phyloP scores from a whole-genome alignment of 2,888 invertebrate species.

The Steinernema carpocapsae region DNA sequence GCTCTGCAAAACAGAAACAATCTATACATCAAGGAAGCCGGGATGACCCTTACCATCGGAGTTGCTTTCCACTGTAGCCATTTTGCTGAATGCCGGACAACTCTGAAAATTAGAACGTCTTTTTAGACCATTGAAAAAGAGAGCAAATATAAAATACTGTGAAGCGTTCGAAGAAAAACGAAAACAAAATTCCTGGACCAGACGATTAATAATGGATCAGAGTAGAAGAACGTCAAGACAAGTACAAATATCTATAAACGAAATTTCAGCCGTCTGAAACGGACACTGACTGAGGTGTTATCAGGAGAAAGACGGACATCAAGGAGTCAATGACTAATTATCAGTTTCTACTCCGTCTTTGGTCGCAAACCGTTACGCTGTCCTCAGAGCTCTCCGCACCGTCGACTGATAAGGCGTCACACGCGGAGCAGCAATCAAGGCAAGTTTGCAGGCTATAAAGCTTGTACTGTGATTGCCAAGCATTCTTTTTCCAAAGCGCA shows the following conservation, averaged over 20 bases:
- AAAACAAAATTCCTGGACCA: too few species aligned
- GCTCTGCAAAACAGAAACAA: neutral
- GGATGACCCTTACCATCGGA: neutral
- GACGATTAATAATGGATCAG: neutral
- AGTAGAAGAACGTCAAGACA: neutral
- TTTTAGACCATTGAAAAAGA: neutral
- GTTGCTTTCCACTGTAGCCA: slow-evolving; percentile 1
- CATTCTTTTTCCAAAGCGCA: too few species aligned
- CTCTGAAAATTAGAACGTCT: slow-evolving; percentile 6
- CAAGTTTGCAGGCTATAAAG: slow-evolving; percentile 7
- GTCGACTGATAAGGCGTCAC: slow-evolving; percentile 13
- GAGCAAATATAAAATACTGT: too few species aligned
- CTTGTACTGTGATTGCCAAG: too few species aligned
- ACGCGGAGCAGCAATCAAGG: neutral
- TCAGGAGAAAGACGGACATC: slow-evolving; percentile 1
- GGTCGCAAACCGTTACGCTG: slow-evolving; percentile 6
- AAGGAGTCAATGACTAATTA: slow-evolving; percentile 32
- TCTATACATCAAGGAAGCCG: neutral
- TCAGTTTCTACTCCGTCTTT: slow-evolving; percentile 11
- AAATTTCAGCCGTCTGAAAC: too few species aligned
- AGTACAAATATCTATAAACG: neutral
- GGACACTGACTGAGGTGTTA: too few species aligned
- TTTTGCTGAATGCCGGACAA: neutral
- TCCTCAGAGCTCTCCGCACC: neutral
- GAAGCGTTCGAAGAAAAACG: too few species aligned